Evolutionary conservation across 2,113 vertebrate species (phyloP).

Genomic region (Microcebus murinus): DNA sequence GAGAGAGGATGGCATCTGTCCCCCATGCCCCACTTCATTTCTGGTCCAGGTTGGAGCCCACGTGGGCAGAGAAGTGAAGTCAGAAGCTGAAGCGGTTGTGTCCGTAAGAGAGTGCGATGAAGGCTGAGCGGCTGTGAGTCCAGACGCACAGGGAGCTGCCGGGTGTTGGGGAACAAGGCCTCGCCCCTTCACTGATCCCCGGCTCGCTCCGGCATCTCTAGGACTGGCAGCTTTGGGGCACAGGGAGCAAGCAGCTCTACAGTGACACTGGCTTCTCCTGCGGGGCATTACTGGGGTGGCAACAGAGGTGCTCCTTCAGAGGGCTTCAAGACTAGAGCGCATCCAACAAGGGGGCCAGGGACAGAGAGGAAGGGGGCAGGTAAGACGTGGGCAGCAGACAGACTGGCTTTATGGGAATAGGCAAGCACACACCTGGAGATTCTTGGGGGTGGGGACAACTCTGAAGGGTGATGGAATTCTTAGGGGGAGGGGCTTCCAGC

Average conservation of each 20-base stretch:
- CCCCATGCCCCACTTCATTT: neutral
- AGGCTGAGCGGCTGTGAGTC: neutral
- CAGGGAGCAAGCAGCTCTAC: neutral
- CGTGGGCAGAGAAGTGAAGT: neutral
- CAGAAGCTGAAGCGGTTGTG: neutral
- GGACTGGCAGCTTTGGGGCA: neutral
- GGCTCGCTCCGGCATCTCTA: neutral
- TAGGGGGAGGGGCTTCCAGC: neutral
- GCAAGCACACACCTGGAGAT: neutral
- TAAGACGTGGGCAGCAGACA: accelerated
- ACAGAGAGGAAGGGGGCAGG: neutral
- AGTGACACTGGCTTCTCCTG: neutral
- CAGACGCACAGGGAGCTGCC: neutral
- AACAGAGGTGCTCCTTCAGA: neutral
- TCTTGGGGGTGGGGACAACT: neutral
- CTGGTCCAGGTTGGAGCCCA: neutral
- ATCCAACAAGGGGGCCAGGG: neutral
- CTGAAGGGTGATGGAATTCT: neutral
- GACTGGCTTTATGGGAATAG: neutral
- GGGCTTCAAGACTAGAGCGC: neutral
- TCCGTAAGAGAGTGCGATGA: neutral
- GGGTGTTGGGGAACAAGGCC: neutral
- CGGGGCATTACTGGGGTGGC: neutral
- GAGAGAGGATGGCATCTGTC: neutral
- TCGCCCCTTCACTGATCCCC: neutral